Base-by-base conservation (phyloP, 2,113 vertebrate genomes). In the Sorex araneus region DNA sequence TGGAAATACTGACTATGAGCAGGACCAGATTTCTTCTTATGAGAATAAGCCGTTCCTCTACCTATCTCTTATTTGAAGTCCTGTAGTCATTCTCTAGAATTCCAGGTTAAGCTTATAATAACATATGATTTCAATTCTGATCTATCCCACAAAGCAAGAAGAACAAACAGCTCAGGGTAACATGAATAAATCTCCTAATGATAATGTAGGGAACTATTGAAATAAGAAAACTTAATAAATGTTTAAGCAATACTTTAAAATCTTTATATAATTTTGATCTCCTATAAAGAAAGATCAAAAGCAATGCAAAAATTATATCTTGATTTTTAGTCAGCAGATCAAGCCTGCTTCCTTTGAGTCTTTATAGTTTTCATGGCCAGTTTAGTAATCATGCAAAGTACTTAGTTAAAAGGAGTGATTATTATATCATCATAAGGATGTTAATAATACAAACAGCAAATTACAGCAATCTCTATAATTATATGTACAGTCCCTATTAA, bases 401-500 rank as follows among this genome's bases (percentile, higher is more conserved):
- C 63, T 87, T 92, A 84, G 70, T 78, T 93, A 87, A 80, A 93
- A 95, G 40, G 47, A 95, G 92, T 92, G 73, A 90, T 95, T 92
- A 94, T 96, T 91, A 78, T 74, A 92, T 95, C 34, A 40, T 92
- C 91, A 94, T 94, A 96, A 94, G 16, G 69, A 89, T 96, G 84
- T 93, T 91, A 94, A 93, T 94, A 94, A 94, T 89, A 96, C 80
- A 92, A 97, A 95, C 74, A 95, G n/a, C 87, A 95, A 95, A 94
- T 95, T 94, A 67, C 9, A 94, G 34, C 57, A 95, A 82, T 96
- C 77, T 91, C 30, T 89, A 10, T 84, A 95, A 92, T 94, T 94
- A 91, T 91, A 74, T 64, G 36, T 92, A 80, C 6, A 0, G 43
- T 94, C 70, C 8, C 70, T 85, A 92, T 88, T 92, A 92, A 97